Base-by-base conservation (phyloP, 2,888 invertebrate species). In the Pristionchus fissidentatus region DNA sequence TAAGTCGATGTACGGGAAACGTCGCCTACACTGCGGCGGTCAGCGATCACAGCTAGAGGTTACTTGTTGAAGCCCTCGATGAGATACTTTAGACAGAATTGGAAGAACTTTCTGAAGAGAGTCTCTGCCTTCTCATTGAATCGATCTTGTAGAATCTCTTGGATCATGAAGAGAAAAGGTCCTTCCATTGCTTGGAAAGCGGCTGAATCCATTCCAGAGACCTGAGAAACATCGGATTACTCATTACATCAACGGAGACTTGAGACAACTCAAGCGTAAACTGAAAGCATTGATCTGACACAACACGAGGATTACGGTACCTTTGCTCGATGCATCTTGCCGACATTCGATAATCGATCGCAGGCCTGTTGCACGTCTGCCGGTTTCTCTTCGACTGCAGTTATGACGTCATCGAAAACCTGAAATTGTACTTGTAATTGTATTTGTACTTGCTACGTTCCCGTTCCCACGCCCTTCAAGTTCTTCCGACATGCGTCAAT, bases 101-200 rank as follows among this genome's bases (percentile, higher is more conserved):
- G 91, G 87, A 91, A 92, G 85, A 92, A 92, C 84, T 91, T 92
- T 84, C 90, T 85, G 84, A 92, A 92, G 8, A 92, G 85, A 29
- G 85, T 90, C 84, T 93, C 93, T n/a, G 91, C 92, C 85, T 93
- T 92, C 32, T 92, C 92, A 60, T 93, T 92, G 88, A 91, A 93
- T 38, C 93, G 87, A 84, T 93, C 93, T 32, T 92, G 92, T 32
- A 90, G 87, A 15, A 90, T 84, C 81, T 88, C 87, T 80, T 87
- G 85, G 80, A 89, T 92, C 81, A 93, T 93, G 70, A 90, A 83
- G 52, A 93, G 88, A 86, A 93, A 93, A 0, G 93, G 93, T 78
- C 93, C 93, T 84, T 93, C 93, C 84, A 93, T 91, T 75, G 90
- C 89, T 93, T 93, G 91, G 81, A 92, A 92, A 49, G 85, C 83